phyloP scores from a whole-genome alignment of 2,888 invertebrate genomes.

The Dinocampus coccinellae region DNA sequence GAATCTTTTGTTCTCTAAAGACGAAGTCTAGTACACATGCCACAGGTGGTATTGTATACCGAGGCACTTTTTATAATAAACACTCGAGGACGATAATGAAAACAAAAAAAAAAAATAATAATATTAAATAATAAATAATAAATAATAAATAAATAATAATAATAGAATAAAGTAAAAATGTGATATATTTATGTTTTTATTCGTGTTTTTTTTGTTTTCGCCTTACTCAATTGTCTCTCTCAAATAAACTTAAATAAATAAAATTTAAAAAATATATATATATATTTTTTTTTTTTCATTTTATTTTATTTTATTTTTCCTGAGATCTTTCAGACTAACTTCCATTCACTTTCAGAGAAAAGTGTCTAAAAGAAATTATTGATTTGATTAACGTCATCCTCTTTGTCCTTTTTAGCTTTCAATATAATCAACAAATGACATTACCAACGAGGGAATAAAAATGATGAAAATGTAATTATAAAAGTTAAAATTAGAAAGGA shows the following conservation, averaged over 20 bases:
- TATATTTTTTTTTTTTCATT: background rate
- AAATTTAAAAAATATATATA: background rate
- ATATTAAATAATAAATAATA: too few species aligned
- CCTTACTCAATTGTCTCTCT: background rate
- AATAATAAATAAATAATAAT: too few species aligned
- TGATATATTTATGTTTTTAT: background rate
- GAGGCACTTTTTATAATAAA: constrained; percentile 30
- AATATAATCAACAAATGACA: background rate
- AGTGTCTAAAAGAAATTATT: background rate
- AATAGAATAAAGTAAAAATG: background rate
- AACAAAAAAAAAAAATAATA: background rate
- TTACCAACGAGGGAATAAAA: background rate
- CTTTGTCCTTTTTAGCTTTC: background rate
- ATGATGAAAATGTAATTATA: background rate
- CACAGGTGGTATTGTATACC: constrained; percentile 55
- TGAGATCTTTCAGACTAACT: background rate
- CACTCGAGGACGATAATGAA: constrained; percentile 7
- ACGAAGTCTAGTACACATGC: constrained; percentile 39
- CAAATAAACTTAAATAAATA: too few species aligned
- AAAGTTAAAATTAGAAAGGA: background rate
- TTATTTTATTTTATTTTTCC: background rate
- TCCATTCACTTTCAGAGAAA: background rate
- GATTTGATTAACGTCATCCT: background rate
- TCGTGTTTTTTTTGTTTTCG: background rate
- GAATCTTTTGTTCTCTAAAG: constrained; percentile 31